These are phyloP conservation scores for Grus americana DNA, from an alignment of 2,113 vertebrate species.

Conservation along the genomic window DNA sequence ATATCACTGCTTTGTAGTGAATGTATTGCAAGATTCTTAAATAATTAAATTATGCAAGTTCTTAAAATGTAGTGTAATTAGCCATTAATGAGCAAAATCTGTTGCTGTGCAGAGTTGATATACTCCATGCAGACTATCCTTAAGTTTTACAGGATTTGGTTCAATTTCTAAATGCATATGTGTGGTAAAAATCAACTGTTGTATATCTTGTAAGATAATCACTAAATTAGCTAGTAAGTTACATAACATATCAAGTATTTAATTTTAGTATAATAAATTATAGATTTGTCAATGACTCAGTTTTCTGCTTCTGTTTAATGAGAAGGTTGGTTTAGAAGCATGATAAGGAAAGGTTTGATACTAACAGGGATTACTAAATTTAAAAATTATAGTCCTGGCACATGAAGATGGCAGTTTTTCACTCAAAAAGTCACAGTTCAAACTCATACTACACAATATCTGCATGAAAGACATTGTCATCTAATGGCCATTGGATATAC, in stretches of 20 bases:
- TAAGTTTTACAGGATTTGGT: constrained; percentile 27
- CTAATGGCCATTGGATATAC: neutral
- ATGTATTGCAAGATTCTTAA: constrained; percentile 66
- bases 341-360: neutral
- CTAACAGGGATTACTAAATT: neutral
- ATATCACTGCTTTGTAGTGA: constrained; percentile 69
- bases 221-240: constrained; percentile 2
- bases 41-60: constrained; percentile 75
- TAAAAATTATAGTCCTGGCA: neutral
- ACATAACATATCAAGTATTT: neutral
- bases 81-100: constrained; percentile 71
- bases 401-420: neutral
- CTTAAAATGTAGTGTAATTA: constrained; percentile 74
- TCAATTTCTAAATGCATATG: neutral
- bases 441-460: neutral
- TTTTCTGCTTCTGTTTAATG: constrained; percentile 1
- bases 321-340: neutral
- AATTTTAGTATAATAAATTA: constrained; percentile 29
- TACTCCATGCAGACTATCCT: neutral
- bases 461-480: neutral
- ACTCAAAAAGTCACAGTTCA: neutral
- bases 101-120: constrained; percentile 50
- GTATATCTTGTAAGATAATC: constrained; percentile 7
- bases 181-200: constrained; percentile 53
- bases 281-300: neutral